Conservation (phyloP, 92 coral and sea anemone species). For the Bergia puertoricense region DNA sequence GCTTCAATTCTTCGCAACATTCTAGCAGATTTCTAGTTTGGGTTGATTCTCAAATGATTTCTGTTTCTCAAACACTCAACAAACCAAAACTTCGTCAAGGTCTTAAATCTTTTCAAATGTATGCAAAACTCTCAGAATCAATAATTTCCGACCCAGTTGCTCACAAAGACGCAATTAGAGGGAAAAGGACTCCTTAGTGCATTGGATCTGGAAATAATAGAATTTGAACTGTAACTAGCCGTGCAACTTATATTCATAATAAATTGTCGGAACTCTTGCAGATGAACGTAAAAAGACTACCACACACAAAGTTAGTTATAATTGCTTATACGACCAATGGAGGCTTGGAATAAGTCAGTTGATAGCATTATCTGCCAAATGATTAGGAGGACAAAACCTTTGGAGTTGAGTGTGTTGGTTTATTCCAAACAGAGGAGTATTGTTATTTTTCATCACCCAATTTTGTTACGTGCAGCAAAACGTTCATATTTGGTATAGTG, state of each 20-base stretch:
- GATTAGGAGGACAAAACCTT: background rate
- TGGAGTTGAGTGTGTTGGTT: background rate
- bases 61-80: background rate
- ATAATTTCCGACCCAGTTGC: constrained; percentile 34
- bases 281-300: background rate
- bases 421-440: background rate
- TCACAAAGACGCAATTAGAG: constrained; percentile 7
- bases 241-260: background rate
- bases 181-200: constrained; percentile 24
- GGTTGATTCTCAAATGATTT: background rate
- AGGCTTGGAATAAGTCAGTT: constrained; percentile 1
- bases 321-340: constrained; percentile 9
- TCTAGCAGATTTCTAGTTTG: background rate
- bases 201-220: constrained; percentile 15
- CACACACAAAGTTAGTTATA: constrained; percentile 25
- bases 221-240: constrained; percentile 17
- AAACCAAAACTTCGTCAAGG: background rate
- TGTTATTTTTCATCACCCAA: background rate
- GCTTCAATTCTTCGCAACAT: background rate
- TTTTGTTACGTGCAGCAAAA: background rate
- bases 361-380: background rate
- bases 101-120: constrained; percentile 7
- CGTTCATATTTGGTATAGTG: background rate
- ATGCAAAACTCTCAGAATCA: constrained; percentile 26
- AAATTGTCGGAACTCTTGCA: background rate